These are phyloP conservation scores for Cyclina sinensis DNA, from an alignment of 1,140 invertebrate species.

Conservation along the genomic window DNA sequence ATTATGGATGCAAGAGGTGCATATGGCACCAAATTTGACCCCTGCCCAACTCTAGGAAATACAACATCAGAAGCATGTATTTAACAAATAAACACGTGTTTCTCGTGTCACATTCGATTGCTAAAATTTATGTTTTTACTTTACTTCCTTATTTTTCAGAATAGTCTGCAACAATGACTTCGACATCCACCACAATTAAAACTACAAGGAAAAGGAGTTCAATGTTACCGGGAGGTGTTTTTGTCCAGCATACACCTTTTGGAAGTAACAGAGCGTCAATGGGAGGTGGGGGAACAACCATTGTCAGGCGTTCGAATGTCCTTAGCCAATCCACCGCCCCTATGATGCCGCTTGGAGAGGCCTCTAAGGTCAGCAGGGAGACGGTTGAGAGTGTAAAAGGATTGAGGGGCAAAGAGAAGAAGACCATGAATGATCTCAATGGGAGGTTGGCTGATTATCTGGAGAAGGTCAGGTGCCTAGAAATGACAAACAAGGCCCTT, in stretches of 20 bases:
- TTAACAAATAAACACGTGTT: no score
- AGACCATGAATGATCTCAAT: slow-evolving; percentile 42
- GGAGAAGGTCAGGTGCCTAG: slow-evolving; percentile 48
- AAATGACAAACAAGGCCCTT: slow-evolving; percentile 41
- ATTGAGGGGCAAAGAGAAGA: slow-evolving; percentile 52
- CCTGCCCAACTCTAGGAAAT: no score
- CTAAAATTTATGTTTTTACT: no score
- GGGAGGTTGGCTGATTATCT: slow-evolving; percentile 28
- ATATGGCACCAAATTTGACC: no score
- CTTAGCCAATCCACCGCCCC: background rate
- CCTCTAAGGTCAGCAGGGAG: slow-evolving; percentile 48
- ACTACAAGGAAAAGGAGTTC: background rate
- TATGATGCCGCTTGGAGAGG: slow-evolving; percentile 53
- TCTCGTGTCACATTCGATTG: no score
- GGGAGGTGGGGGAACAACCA: background rate
- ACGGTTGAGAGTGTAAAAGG: slow-evolving; percentile 12
- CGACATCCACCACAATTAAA: background rate
- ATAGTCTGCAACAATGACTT: background rate
- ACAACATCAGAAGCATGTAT: no score
- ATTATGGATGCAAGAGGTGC: no score
- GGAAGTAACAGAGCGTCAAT: background rate
- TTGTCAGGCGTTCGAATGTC: background rate
- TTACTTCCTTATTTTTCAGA: background rate
- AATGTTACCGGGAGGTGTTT: background rate
- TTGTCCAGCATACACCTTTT: background rate